Base-by-base conservation (phyloP, 2,888 invertebrate genomes). In the Phyllotreta striolata region DNA sequence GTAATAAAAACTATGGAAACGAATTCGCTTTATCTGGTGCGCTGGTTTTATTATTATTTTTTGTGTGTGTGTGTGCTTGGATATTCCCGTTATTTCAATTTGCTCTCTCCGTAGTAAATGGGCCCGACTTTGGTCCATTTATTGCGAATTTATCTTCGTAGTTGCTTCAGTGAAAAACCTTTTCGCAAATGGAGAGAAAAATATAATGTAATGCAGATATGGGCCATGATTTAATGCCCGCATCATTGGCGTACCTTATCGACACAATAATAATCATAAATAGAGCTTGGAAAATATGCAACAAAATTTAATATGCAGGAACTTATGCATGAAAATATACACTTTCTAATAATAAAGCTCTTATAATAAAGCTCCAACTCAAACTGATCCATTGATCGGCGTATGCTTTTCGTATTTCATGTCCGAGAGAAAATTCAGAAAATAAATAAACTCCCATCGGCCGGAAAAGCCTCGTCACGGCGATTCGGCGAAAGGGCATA, bases 91-190 rank as follows among this genome's bases (percentile, higher is more conserved):
- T 47, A 63, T 63, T 63, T 63, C 58, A 63, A 63, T 63, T 63
- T 54, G 40, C 58, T 55, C 55, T 40, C 58, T 55, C 55, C 35
- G 24, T 49, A 58, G 54, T 39, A 34, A 58, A 54, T 54, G 58
- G 39, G 39, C 58, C 57, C 57, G 40, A 41, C 58, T 58, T n/a
- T 46, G 46, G 39, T 24, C 57, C 41, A 54, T 64, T 60, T 63
- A 67, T 65, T 51, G 61, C 52, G 55, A 56, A 67, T 67, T 67
- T 61, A 65, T 65, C 56, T 59, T 59, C 51, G 51, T 62, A 55
- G 65, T 61, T 63, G 58, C 63, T 63, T 51, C 13, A 44, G 64
- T 51, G 14, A 14, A 62, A 51, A 57, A 46, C 55, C 39, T 63
- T 61, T 55, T 39, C 46, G 47, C 38, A 62, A 66, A 66, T 62